Base-by-base conservation (phyloP, 1,140 invertebrate species). In the Apolygus lucorum region DNA sequence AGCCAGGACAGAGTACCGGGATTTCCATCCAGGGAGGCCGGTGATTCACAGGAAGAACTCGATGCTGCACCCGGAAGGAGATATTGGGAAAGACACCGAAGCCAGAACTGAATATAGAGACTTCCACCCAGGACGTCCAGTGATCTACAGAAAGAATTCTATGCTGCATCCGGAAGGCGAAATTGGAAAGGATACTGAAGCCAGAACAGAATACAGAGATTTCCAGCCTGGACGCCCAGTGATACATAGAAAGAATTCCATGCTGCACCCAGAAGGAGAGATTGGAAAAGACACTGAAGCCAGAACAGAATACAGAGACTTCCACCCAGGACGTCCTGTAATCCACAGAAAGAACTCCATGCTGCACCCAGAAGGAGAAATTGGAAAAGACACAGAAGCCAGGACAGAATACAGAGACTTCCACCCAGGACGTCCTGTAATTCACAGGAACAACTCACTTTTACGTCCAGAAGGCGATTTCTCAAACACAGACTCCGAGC, bases 81-180 rank as follows among this genome's bases (percentile, higher is more conserved):
- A 68, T 64, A 68, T 74, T 8, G 62, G 52, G 13, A 68, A 54
- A n/a, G 27, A 29, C 17, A 70, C 71, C 0, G 74, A 74, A 42
- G 24, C 67, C 8, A 67, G 66, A 52, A 34, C 70, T 0, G 67
- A 73, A 42, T 74, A 65, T 28, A 59, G 59, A 8, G 73, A 75
- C 64, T 74, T 73, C 52, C 73, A 72, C 21, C 68, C 71, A 0
- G 42, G 69, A 17, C 52, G 72, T 17, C 69, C 63, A 2, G 68
- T 72, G 2, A 68, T 68, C 4, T 62, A 71, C 28, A 22, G 68
- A 63, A 52, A 59, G 1, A 49, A 64, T 24, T 68, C 63, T 0
- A 66, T 71, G 14, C 52, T 73, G 1, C 70, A 71, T 11, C 54
- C 71, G 11, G 73, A 74, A 71, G 71, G 72, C 28, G 72, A 73